Evolutionary conservation across 1,140 invertebrate genomes (phyloP).

Genomic region (Diabrotica undecimpunctata): DNA sequence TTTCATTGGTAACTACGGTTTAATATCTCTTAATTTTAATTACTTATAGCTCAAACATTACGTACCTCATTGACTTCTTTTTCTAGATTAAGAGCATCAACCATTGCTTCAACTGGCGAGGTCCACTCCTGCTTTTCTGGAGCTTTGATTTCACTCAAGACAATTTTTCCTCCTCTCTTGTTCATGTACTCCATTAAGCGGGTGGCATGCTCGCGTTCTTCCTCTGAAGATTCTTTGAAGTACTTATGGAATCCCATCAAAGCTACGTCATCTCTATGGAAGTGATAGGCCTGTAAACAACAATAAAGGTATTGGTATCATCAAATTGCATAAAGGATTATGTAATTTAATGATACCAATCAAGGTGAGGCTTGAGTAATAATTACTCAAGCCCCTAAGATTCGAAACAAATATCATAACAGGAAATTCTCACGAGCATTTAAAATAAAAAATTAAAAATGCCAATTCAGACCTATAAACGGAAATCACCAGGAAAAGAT

Average conservation of each 20-base stretch:
- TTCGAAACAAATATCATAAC: no score
- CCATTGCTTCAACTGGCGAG: slow-evolving; percentile 64
- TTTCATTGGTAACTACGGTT: no score
- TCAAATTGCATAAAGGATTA: no score
- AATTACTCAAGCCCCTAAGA: no score
- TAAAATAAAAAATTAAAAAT: no score
- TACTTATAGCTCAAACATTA: background rate
- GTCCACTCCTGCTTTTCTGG: slow-evolving; percentile 63
- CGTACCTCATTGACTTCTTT: slow-evolving; percentile 70
- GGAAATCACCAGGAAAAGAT: no score
- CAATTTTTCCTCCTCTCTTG: slow-evolving; percentile 70
- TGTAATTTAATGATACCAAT: no score
- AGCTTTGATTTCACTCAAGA: slow-evolving; percentile 53
- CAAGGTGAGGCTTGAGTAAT: no score
- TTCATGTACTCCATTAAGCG: slow-evolving; percentile 77
- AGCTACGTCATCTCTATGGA: slow-evolving; percentile 77
- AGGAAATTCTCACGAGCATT: no score
- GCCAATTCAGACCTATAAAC: no score
- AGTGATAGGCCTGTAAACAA: slow-evolving; percentile 64
- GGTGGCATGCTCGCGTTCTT: slow-evolving; percentile 75
- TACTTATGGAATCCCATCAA: slow-evolving; percentile 66
- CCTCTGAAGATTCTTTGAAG: slow-evolving; percentile 68
- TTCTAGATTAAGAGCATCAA: slow-evolving; percentile 69
- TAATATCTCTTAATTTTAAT: no score
- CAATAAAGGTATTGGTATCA: background rate